Conservation (phyloP, 2,113 vertebrate genomes). For the Acrocephalus arundinaceus region DNA sequence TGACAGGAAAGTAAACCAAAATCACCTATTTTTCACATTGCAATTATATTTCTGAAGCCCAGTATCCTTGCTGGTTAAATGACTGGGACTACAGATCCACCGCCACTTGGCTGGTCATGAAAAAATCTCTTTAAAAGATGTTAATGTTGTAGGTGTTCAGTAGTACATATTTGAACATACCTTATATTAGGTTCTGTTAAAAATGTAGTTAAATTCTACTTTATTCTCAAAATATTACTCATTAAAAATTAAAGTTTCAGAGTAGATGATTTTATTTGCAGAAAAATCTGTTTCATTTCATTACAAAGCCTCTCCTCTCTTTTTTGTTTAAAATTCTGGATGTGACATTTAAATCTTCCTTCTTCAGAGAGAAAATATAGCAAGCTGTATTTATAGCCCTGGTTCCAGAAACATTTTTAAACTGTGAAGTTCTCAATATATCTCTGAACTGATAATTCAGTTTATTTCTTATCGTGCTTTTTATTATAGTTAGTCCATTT, state of each 20-base stretch:
- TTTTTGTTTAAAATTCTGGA: background rate
- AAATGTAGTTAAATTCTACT: background rate
- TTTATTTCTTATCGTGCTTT: background rate
- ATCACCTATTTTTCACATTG: background rate
- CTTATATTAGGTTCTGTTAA: background rate
- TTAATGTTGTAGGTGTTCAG: background rate
- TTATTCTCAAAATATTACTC: background rate
- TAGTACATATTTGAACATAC: background rate
- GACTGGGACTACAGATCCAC: background rate
- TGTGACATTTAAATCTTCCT: background rate
- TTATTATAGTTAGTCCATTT: background rate
- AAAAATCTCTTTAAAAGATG: background rate
- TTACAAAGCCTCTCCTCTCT: background rate
- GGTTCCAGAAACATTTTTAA: background rate
- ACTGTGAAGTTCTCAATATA: background rate
- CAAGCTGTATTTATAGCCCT: background rate
- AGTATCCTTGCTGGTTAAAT: background rate
- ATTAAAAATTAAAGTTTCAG: background rate
- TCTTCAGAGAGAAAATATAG: background rate
- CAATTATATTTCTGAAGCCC: background rate
- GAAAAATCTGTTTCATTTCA: background rate
- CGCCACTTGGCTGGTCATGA: background rate
- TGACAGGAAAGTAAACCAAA: background rate
- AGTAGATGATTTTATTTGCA: background rate
- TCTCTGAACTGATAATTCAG: background rate